Percentiles rank a stretch among this genome's conserved stretches.
phyloP scores from a whole-genome alignment of 1,140 invertebrate genomes.

The Eumeta japonica region DNA sequence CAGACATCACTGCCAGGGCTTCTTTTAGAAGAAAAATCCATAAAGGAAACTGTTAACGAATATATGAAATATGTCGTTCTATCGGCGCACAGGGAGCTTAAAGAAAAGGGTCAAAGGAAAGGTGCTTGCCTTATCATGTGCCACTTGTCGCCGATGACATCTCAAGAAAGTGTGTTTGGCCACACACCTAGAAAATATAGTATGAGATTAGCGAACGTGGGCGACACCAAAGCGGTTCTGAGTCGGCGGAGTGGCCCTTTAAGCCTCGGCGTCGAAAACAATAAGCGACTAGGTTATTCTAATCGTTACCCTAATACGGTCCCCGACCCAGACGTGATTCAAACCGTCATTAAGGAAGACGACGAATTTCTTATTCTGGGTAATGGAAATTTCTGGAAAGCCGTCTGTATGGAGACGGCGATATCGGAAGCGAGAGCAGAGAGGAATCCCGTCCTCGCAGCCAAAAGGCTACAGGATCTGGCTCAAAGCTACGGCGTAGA shows the following conservation, averaged over 20 bases:
- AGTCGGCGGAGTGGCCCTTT: slow-evolving; percentile 65
- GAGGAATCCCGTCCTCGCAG: slow-evolving; percentile 73
- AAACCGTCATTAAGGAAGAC: slow-evolving; percentile 72
- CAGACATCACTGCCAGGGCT: slow-evolving; percentile 74
- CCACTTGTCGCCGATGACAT: slow-evolving; percentile 64
- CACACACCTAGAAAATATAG: slow-evolving; percentile 57
- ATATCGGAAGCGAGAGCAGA: slow-evolving; percentile 73
- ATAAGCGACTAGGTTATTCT: slow-evolving; percentile 64
- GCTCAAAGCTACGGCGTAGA: slow-evolving; percentile 80
- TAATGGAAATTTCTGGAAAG: slow-evolving; percentile 77
- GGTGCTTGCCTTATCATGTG: slow-evolving; percentile 71
- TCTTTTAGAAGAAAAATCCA: slow-evolving; percentile 73
- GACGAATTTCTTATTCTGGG: slow-evolving; percentile 80
- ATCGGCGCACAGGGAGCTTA: slow-evolving; percentile 72
- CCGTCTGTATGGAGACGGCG: slow-evolving; percentile 71
- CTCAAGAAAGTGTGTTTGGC: slow-evolving; percentile 51
- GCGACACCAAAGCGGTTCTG: slow-evolving; percentile 70
- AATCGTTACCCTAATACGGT: slow-evolving; percentile 65
- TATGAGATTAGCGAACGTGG: slow-evolving; percentile 71
- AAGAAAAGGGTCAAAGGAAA: slow-evolving; percentile 68
- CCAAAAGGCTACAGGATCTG: slow-evolving; percentile 77
- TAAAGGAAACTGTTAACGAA: slow-evolving; percentile 75
- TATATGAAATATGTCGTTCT: slow-evolving; percentile 83
- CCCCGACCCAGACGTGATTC: slow-evolving; percentile 72
- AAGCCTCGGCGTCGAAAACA: slow-evolving; percentile 58